Conservation (phyloP, 2,888 invertebrate species). For the Parnassius smintheus region DNA sequence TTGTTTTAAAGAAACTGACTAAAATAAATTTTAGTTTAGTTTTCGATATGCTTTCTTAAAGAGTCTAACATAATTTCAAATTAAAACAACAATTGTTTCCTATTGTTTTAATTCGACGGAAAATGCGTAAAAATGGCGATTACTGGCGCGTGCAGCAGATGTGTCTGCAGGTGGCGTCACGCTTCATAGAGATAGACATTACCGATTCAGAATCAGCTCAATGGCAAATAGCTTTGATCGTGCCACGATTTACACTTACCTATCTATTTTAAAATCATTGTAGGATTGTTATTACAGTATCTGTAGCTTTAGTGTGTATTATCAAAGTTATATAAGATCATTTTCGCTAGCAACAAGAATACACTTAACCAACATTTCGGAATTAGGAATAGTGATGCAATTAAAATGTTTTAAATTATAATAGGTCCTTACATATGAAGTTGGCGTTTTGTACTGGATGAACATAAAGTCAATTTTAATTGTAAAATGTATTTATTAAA, state of each 20-base stretch:
- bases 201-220: slow-evolving; percentile 22
- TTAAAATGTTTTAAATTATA: too few species aligned
- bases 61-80: slow-evolving; percentile 6
- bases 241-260: slow-evolving; percentile 8
- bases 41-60: slow-evolving; percentile 19
- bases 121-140: slow-evolving; percentile 35
- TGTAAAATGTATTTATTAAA: too few species aligned
- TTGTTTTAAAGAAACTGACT: slow-evolving; percentile 20
- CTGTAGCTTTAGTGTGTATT: too few species aligned
- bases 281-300: neutral
- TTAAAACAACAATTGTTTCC: slow-evolving; percentile 14
- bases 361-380: too few species aligned
- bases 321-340: too few species aligned
- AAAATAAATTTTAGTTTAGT: neutral
- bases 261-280: neutral
- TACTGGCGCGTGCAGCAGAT: slow-evolving; percentile 66
- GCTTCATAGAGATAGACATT: slow-evolving; percentile 38
- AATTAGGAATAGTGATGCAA: too few species aligned
- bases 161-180: slow-evolving; percentile 63
- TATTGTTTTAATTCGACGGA: slow-evolving; percentile 25
- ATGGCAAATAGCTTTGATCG: slow-evolving; percentile 15
- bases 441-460: too few species aligned
- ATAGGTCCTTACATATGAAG: too few species aligned
- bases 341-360: too few species aligned
- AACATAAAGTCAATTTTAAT: too few species aligned